These are phyloP conservation scores for Penaeus chinensis DNA, from an alignment of 1,140 invertebrate species.

Conservation along the genomic window DNA sequence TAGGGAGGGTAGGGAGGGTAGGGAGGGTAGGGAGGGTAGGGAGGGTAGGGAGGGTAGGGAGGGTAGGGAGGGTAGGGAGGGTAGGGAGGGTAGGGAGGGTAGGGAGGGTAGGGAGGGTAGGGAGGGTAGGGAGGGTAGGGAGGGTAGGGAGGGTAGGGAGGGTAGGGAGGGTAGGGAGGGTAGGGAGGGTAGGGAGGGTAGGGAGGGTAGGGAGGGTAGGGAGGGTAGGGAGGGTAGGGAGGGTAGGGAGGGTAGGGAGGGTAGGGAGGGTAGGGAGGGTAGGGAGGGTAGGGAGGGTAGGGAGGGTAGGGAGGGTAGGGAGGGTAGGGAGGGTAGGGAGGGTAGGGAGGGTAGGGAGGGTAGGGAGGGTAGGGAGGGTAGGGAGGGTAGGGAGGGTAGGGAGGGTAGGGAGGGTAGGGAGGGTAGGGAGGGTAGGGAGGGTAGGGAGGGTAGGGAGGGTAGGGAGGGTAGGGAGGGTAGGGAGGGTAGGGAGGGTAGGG, in stretches of 20 bases:
- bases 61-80: neutral
- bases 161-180: too few relatives aligned
- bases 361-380: neutral
- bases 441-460: constrained; percentile 1
- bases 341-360: neutral
- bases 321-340: neutral
- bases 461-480: neutral
- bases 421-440: too few relatives aligned
- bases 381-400: neutral
- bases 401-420: neutral
- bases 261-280: constrained; percentile 18
- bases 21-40: neutral
- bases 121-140: neutral
- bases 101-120: neutral
- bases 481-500: too few relatives aligned
- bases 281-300: neutral
- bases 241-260: constrained; percentile 6
- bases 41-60: neutral
- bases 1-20: neutral
- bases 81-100: neutral
- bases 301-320: neutral
- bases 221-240: neutral
- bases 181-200: neutral
- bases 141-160: neutral
- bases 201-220: neutral